Conservation (phyloP, 2,797 vertebrate genomes). For the Fistularia tabacaria region DNA sequence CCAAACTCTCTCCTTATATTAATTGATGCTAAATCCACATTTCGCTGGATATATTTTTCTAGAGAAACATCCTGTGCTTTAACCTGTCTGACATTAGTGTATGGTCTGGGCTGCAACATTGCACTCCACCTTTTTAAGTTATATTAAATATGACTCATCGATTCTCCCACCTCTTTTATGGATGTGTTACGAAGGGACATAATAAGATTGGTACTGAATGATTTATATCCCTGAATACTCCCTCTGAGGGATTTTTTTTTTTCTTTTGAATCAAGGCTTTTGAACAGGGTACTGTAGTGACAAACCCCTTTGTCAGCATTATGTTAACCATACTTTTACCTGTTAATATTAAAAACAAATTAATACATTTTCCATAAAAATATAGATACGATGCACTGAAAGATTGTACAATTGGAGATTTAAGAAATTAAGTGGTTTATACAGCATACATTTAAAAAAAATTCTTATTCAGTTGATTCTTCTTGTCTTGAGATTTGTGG, state of each 20-base stretch:
- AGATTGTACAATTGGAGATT: neutral
- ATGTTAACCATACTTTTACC: constrained; percentile 18
- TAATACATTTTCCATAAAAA: no score
- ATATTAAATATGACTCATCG: constrained; percentile 57
- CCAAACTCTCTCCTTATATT: constrained; percentile 45
- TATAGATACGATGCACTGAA: no score
- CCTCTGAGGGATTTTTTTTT: constrained; percentile 26
- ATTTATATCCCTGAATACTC: constrained; percentile 50
- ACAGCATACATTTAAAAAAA: constrained; percentile 43
- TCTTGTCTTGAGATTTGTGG: constrained; percentile 7
- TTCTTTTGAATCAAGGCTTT: constrained; percentile 35
- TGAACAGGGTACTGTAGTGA: constrained; percentile 24
- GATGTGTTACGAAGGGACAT: constrained; percentile 36
- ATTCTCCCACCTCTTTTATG: constrained; percentile 49
- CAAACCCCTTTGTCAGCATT: constrained; percentile 46
- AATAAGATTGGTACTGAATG: constrained; percentile 52
- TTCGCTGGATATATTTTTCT: constrained; percentile 49
- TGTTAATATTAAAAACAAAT: constrained; percentile 6
- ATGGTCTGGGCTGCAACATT: constrained; percentile 16
- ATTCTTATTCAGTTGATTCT: constrained; percentile 9
- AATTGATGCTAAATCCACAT: constrained; percentile 55
- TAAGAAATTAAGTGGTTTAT: neutral
- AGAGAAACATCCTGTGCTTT: constrained; percentile 27
- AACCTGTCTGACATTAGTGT: constrained; percentile 38
- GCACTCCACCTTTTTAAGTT: constrained; percentile 26